Conservation (phyloP, 37 sponge, comb jelly and placozoan genomes). For the Axinella damicornis region DNA sequence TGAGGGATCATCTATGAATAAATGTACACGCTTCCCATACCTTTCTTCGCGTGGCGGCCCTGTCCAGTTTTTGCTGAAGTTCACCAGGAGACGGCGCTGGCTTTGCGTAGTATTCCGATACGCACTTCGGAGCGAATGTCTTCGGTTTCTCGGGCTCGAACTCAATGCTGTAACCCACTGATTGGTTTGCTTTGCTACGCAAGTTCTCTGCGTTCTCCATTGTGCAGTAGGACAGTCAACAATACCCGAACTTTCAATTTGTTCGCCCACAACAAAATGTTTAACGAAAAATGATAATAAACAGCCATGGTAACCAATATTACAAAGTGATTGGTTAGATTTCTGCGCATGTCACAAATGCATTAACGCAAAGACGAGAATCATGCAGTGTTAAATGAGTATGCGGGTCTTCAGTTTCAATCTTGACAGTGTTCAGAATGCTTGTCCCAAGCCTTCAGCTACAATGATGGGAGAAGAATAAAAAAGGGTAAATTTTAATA, state of each 20-base stretch:
- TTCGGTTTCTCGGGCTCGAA: neutral
- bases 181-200: neutral
- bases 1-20: slow-evolving; percentile 2
- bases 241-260: neutral
- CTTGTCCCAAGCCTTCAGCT: slow-evolving; percentile 60
- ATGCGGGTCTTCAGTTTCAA: too few relatives aligned
- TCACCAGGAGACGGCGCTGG: neutral
- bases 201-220: neutral
- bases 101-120: slow-evolving; percentile 23
- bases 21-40: neutral
- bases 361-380: neutral
- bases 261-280: neutral
- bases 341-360: too few relatives aligned
- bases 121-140: slow-evolving; percentile 34
- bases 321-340: too few relatives aligned
- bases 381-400: slow-evolving; percentile 6
- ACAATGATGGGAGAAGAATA: slow-evolving; percentile 9
- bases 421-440: slow-evolving; percentile 55
- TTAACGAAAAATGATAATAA: too few relatives aligned
- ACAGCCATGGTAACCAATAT: too few relatives aligned
- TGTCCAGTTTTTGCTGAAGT: slow-evolving; percentile 16
- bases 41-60: slow-evolving; percentile 47
- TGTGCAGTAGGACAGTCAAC: too few relatives aligned
- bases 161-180: slow-evolving; percentile 12
- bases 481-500: too few relatives aligned